Evolutionary conservation across 2,888 invertebrate genomes (phyloP).

Genomic region (Euplexia lucipara): DNA sequence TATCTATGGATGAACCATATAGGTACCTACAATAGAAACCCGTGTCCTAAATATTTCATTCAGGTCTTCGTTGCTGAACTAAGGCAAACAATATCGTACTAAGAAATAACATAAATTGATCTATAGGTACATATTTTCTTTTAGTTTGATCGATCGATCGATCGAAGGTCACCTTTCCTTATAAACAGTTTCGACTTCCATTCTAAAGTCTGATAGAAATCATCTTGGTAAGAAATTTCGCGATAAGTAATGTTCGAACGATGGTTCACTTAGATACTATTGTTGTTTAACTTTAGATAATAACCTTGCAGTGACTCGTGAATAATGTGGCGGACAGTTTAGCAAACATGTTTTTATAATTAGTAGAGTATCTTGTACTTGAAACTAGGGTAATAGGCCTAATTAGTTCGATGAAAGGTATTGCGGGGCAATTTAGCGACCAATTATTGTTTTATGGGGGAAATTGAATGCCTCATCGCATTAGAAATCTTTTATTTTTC

Average conservation of each 20-base stretch:
- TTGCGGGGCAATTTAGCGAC: constrained; percentile 7
- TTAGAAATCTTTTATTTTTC: constrained; percentile 29
- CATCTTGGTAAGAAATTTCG: constrained; percentile 51
- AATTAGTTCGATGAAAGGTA: constrained; percentile 39
- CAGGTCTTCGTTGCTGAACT: constrained; percentile 13
- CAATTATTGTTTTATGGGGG: constrained; percentile 16
- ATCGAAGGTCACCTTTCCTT: constrained; percentile 14
- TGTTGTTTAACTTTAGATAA: constrained; percentile 63
- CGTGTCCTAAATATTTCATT: constrained; percentile 34
- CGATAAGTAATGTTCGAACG: constrained; percentile 59
- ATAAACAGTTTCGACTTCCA: constrained; percentile 26
- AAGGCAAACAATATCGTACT: not conserved
- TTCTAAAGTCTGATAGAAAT: constrained; percentile 47
- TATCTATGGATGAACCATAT: too few species aligned
- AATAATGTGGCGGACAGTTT: constrained; percentile 53
- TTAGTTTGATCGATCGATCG: not conserved
- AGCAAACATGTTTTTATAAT: constrained; percentile 52
- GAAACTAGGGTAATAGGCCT: constrained; percentile 42
- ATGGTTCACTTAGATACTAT: constrained; percentile 73
- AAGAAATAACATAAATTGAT: not conserved
- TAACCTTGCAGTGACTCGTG: constrained; percentile 43
- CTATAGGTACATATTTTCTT: too few species aligned
- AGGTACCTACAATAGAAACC: constrained; percentile 34
- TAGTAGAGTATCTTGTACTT: constrained; percentile 34
- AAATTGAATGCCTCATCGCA: constrained; percentile 8